Evolutionary conservation across 2,888 invertebrate species (phyloP).

Genomic region (Oligia strigilis): DNA sequence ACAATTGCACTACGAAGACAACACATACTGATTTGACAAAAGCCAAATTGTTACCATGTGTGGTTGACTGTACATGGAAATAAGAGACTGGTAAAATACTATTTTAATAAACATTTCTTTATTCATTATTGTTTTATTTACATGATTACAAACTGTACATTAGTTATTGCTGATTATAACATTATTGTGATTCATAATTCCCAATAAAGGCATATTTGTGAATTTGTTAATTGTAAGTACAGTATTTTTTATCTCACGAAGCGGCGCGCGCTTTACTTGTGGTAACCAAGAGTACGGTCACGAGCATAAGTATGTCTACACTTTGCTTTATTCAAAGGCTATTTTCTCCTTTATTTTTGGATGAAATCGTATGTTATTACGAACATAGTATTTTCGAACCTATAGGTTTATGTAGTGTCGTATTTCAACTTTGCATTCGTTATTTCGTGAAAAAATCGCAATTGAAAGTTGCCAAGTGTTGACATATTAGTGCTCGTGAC

Average conservation of each 20-base stretch:
- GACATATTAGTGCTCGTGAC: too few relatives aligned
- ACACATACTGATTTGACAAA: neutral
- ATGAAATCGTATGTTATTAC: too few relatives aligned
- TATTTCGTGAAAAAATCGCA: too few relatives aligned
- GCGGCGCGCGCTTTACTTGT: neutral
- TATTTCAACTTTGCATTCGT: too few relatives aligned
- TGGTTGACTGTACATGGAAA: constrained; percentile 9
- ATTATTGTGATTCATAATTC: constrained; percentile 7
- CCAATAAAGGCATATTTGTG: neutral
- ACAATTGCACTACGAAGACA: neutral
- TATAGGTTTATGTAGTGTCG: too few relatives aligned
- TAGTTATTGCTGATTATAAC: constrained; percentile 2
- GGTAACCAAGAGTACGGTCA: neutral
- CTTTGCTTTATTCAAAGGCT: too few relatives aligned
- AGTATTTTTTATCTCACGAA: neutral
- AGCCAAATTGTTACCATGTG: neutral
- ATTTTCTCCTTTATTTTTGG: too few relatives aligned
- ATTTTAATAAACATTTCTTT: constrained; percentile 44
- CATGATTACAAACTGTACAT: constrained; percentile 13
- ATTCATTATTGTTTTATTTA: constrained; percentile 46
- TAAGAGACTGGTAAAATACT: constrained; percentile 34
- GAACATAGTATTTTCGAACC: too few relatives aligned
- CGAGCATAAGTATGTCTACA: too few relatives aligned
- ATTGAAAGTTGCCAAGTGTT: too few relatives aligned
- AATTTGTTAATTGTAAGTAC: neutral